These are phyloP conservation scores for Nephrotoma appendiculata DNA, from an alignment of 2,888 invertebrate species.

Conservation along the genomic window DNA sequence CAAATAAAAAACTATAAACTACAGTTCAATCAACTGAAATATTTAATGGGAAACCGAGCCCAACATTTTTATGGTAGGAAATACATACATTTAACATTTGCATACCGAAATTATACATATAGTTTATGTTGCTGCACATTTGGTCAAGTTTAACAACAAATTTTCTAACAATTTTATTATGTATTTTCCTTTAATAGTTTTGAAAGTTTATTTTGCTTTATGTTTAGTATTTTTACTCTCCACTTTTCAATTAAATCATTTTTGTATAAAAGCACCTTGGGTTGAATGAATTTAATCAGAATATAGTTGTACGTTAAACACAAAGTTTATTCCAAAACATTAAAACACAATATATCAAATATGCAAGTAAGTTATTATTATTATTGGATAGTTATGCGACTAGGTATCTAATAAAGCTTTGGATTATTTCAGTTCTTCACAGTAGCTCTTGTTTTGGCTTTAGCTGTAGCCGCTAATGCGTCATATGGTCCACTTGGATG, in stretches of 20 bases:
- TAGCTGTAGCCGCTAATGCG: constrained; percentile 27
- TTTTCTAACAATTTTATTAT: neutral
- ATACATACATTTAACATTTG: neutral
- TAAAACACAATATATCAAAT: neutral
- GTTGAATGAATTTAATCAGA: neutral
- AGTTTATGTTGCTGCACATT: neutral
- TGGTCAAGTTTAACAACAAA: neutral
- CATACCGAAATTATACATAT: neutral
- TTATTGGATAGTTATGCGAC: neutral
- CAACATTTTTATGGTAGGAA: neutral
- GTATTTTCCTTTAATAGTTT: neutral
- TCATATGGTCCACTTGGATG: constrained; percentile 20
- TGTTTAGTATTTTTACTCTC: neutral
- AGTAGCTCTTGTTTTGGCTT: constrained; percentile 29
- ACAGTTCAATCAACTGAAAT: neutral
- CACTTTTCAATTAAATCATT: neutral
- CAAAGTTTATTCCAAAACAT: neutral
- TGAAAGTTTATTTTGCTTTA: neutral
- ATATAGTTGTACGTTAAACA: neutral
- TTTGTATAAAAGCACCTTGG: neutral
- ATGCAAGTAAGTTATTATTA: constrained; percentile 1
- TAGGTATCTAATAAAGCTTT: neutral
- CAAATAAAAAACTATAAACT: no score
- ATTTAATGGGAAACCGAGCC: neutral
- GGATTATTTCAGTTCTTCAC: constrained; percentile 19